Evolutionary conservation across 2,797 vertebrate genomes (phyloP).

Genomic region (Pelodytes ibericus): DNA sequence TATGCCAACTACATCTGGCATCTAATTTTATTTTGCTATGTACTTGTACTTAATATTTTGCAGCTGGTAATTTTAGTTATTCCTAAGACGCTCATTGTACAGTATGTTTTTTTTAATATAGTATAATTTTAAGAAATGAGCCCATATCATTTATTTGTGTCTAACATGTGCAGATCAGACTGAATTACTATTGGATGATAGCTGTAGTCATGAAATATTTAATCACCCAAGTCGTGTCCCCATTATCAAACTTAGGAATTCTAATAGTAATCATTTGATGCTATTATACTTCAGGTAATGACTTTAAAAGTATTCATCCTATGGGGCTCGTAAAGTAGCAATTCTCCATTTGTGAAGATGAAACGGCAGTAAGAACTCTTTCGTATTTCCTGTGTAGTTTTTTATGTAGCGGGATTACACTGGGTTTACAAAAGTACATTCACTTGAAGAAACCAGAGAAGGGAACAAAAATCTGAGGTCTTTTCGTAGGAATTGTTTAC

Average conservation of each 20-base stretch:
- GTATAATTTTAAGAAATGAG: slow-evolving; percentile 2
- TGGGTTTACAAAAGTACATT: not conserved
- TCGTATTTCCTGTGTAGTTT: not conserved
- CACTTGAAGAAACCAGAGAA: not conserved
- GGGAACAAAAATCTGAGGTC: not conserved
- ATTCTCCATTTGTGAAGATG: slow-evolving; percentile 25
- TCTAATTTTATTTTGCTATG: slow-evolving; percentile 13
- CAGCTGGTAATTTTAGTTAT: slow-evolving; percentile 36
- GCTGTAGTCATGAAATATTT: slow-evolving; percentile 45
- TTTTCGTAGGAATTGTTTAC: too few relatives aligned
- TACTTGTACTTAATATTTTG: slow-evolving; percentile 35
- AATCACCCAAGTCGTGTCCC: slow-evolving; percentile 33
- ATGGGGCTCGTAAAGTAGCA: slow-evolving; percentile 13
- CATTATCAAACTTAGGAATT: slow-evolving; percentile 46
- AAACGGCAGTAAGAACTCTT: not conserved
- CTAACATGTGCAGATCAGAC: not conserved
- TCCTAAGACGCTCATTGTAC: not conserved
- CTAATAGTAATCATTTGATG: slow-evolving; percentile 38
- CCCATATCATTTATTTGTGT: not conserved
- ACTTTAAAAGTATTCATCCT: slow-evolving; percentile 33
- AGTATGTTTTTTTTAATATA: slow-evolving; percentile 11
- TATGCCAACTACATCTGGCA: slow-evolving; percentile 20
- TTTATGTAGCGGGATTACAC: not conserved
- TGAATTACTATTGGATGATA: slow-evolving; percentile 7
- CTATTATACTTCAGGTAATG: slow-evolving; percentile 46